Conservation (phyloP, 2,888 invertebrate genomes). For the Omphaloscelis lunosa region DNA sequence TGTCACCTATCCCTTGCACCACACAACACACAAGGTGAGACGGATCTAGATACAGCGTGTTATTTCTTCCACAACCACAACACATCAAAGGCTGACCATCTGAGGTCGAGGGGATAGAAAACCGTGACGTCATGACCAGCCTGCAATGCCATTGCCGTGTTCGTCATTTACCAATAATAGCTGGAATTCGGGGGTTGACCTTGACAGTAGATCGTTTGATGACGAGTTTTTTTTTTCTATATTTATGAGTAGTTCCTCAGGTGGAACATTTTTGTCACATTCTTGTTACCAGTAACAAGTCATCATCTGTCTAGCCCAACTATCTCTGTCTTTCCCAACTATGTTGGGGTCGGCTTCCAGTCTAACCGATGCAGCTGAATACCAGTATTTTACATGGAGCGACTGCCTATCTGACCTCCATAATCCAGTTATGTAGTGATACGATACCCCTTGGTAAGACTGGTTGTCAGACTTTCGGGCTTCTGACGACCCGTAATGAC, state of each 20-base stretch:
- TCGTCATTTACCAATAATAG: conserved; percentile 57
- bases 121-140: conserved; percentile 70
- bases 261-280: neutral
- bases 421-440: too few species aligned
- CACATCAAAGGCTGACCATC: conserved; percentile 79
- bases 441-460: too few species aligned
- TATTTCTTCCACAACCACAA: conserved; percentile 80
- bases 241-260: neutral
- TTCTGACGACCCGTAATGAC: neutral
- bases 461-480: too few species aligned
- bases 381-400: too few species aligned
- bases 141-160: conserved; percentile 53
- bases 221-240: conserved; percentile 13
- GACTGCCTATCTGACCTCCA: too few species aligned
- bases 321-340: too few species aligned
- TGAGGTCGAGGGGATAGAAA: conserved; percentile 71
- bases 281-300: neutral
- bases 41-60: conserved; percentile 85
- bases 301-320: too few species aligned
- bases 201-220: conserved; percentile 19
- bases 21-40: conserved; percentile 76
- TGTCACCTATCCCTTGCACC: conserved; percentile 68
- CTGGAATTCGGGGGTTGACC: conserved; percentile 30
- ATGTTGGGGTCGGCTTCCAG: too few species aligned
- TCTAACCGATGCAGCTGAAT: too few species aligned